These are phyloP conservation scores for Alviniconcha marisindica DNA, from an alignment of 1,140 invertebrate species.

Conservation along the genomic window DNA sequence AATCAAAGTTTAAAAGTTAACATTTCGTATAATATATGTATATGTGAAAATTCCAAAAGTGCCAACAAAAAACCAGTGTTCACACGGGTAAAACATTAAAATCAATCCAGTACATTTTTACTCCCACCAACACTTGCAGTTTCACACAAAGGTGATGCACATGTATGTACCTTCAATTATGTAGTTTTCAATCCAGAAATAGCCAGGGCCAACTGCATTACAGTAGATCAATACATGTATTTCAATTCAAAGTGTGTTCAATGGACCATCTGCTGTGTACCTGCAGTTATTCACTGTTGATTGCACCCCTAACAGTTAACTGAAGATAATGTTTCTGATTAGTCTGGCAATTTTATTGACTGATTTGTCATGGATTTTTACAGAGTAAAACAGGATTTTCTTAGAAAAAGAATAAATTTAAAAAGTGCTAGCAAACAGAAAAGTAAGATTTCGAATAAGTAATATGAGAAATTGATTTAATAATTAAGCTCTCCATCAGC, in stretches of 20 bases:
- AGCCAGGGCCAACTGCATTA: constrained; percentile 39
- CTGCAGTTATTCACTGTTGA: too few species aligned
- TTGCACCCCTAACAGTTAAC: too few species aligned
- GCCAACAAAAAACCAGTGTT: not conserved
- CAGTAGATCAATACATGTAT: not conserved
- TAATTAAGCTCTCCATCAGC: too few species aligned
- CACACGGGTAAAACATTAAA: not conserved
- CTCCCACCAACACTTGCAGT: not conserved
- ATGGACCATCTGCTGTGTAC: too few species aligned
- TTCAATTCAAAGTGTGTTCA: not conserved
- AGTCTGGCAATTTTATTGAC: too few species aligned
- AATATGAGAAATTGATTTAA: too few species aligned
- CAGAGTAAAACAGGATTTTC: too few species aligned
- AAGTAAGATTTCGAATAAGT: too few species aligned
- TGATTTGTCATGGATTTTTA: not conserved
- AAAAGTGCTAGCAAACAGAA: too few species aligned
- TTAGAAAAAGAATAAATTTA: too few species aligned
- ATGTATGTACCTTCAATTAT: not conserved
- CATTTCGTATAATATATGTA: not conserved
- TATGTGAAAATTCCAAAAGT: not conserved
- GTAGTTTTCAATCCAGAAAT: constrained; percentile 50
- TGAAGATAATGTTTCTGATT: too few species aligned
- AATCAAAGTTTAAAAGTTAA: not conserved
- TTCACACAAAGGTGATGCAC: too few species aligned
- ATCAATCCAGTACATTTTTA: not conserved